A percentile compares a stretch with the other conserved stretches of the same genome.
phyloP scores from a whole-genome alignment of 2,888 invertebrate species.

The Pherbina coryleti region DNA sequence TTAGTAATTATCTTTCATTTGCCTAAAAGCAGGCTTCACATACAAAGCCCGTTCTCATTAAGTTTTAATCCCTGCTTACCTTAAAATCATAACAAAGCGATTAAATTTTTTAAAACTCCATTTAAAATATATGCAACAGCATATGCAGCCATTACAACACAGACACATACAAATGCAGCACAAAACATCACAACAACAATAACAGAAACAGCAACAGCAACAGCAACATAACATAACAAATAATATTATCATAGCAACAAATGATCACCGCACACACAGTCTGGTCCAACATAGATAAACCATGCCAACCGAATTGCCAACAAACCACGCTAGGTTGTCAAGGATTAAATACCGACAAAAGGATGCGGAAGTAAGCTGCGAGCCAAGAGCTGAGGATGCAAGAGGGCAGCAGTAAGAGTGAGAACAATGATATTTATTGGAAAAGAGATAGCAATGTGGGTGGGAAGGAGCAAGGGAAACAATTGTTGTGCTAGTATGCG shows the following conservation, averaged over 20 bases:
- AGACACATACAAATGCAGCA: neutral
- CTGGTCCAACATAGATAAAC: conserved; percentile 32
- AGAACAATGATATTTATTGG: neutral
- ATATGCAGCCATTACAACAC: neutral
- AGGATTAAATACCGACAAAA: conserved; percentile 33
- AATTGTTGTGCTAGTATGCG: conserved; percentile 25
- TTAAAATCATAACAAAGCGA: conserved; percentile 24
- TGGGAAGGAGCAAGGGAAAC: neutral
- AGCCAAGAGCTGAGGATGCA: too few relatives aligned
- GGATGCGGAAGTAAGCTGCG: conserved; percentile 18
- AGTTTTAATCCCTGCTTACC: neutral
- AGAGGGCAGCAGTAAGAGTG: neutral
- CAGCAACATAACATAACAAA: conserved; percentile 13
- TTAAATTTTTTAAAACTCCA: conserved; percentile 20
- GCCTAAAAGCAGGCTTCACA: too few relatives aligned
- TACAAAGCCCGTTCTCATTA: too few relatives aligned
- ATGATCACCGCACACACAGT: conserved; percentile 22
- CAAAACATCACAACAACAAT: neutral
- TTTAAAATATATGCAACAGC: conserved; percentile 10
- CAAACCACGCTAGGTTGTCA: conserved; percentile 20
- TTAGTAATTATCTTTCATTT: too few relatives aligned
- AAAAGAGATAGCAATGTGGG: neutral
- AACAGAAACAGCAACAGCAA: conserved; percentile 2
- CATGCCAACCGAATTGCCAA: conserved; percentile 28
- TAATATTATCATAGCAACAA: conserved; percentile 34